These are phyloP conservation scores for Phoxinus phoxinus DNA, from an alignment of 2,113 vertebrate species.

Conservation along the genomic window DNA sequence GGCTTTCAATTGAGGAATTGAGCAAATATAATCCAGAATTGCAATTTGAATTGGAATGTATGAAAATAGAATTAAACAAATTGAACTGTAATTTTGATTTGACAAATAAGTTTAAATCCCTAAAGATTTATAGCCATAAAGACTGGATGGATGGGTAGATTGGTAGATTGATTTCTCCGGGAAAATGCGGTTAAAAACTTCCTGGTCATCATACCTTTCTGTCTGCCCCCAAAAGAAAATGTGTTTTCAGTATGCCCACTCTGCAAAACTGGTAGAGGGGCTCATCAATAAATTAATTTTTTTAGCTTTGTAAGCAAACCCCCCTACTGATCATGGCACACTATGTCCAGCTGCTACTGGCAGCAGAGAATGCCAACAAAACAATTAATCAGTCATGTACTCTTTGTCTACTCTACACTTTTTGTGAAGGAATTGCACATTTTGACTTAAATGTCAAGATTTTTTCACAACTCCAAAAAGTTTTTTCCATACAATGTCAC, in stretches of 20 bases:
- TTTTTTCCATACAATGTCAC: background rate
- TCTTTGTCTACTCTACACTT: conserved; percentile 55
- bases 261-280: conserved; percentile 31
- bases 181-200: conserved; percentile 21
- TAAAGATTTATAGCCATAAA: background rate
- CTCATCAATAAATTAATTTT: conserved; percentile 55
- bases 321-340: conserved; percentile 45
- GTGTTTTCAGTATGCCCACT: conserved; percentile 45
- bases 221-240: conserved; percentile 33
- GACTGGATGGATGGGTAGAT: background rate
- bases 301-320: conserved; percentile 52
- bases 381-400: conserved; percentile 45
- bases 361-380: conserved; percentile 37
- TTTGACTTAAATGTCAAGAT: background rate
- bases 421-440: conserved; percentile 56
- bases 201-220: conserved; percentile 32
- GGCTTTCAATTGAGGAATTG: background rate
- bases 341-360: conserved; percentile 51
- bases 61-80: background rate
- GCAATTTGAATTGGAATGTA: background rate
- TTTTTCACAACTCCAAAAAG: background rate
- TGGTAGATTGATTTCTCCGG: conserved; percentile 9
- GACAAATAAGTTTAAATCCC: background rate
- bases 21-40: background rate
- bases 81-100: background rate